phyloP scores from a whole-genome alignment of 1,140 invertebrate species.

The Philopotamus ludificatus region DNA sequence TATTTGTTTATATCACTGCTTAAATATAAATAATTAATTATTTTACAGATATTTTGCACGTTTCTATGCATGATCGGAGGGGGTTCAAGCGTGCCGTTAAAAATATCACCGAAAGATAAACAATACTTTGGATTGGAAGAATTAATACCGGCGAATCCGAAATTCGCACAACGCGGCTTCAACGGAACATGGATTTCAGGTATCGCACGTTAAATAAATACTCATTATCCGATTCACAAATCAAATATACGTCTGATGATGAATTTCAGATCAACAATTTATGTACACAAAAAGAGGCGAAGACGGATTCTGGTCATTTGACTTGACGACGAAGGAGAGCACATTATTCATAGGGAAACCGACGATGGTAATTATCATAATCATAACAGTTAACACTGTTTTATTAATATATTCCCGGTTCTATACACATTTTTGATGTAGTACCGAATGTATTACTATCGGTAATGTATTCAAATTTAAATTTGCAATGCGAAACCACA shows the following conservation, averaged over 20 bases:
- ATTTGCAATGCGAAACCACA: too few relatives aligned
- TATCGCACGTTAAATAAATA: conserved; percentile 34
- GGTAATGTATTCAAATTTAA: too few relatives aligned
- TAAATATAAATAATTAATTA: too few relatives aligned
- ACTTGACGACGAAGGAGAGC: too few relatives aligned
- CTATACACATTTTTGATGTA: too few relatives aligned
- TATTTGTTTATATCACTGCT: too few relatives aligned
- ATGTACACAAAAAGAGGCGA: conserved; percentile 6
- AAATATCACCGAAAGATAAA: conserved; percentile 5
- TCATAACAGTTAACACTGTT: too few relatives aligned
- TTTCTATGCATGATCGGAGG: neutral
- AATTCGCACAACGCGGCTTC: conserved; percentile 48
- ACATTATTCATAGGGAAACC: too few relatives aligned
- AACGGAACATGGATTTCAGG: conserved; percentile 55
- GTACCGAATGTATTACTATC: too few relatives aligned
- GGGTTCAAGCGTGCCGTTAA: neutral
- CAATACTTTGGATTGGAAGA: conserved; percentile 33
- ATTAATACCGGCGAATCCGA: neutral
- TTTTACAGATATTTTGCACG: conserved; percentile 1
- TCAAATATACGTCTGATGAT: neutral
- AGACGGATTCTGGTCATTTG: conserved; percentile 21
- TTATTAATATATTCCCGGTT: too few relatives aligned
- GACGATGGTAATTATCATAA: too few relatives aligned
- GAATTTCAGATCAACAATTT: conserved; percentile 26
- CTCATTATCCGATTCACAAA: neutral